Percentiles rank a stretch among this genome's conserved stretches.
Conservation (phyloP, 2,113 vertebrate species). For the Cyanoliseus patagonus region DNA sequence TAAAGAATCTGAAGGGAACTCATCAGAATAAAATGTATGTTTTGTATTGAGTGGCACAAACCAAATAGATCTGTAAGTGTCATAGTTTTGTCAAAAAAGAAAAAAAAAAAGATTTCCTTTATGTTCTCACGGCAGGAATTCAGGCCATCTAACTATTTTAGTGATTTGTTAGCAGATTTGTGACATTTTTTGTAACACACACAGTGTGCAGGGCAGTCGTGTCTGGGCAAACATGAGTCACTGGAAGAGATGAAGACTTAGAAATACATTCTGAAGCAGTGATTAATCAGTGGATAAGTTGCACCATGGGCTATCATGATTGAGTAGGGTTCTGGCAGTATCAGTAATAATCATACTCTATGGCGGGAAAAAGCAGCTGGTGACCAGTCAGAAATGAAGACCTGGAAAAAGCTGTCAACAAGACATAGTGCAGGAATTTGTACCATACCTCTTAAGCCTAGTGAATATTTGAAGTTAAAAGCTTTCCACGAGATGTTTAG, state of each 20-base stretch:
- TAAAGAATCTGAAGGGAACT: not conserved
- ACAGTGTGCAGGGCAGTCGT: not conserved
- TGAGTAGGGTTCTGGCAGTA: not conserved
- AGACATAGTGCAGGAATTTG: not conserved
- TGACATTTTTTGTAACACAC: not conserved
- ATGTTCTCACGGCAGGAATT: not conserved
- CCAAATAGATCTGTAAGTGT: not conserved
- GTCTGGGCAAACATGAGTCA: not conserved
- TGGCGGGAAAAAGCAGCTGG: not conserved
- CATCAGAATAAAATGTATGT: not conserved
- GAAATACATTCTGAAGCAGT: not conserved
- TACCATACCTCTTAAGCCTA: not conserved
- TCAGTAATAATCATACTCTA: not conserved
- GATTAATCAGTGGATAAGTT: not conserved
- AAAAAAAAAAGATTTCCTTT: not conserved
- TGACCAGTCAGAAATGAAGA: not conserved
- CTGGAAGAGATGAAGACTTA: not conserved
- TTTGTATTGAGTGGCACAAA: not conserved
- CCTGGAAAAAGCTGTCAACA: not conserved
- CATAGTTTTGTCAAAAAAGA: not conserved
- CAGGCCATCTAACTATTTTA: not conserved
- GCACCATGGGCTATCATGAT: not conserved
- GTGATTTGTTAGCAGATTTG: not conserved
- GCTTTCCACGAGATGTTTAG: not conserved
- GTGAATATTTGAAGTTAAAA: not conserved